phyloP scores from a whole-genome alignment of 2,113 vertebrate genomes.

The Podarcis raffonei region DNA sequence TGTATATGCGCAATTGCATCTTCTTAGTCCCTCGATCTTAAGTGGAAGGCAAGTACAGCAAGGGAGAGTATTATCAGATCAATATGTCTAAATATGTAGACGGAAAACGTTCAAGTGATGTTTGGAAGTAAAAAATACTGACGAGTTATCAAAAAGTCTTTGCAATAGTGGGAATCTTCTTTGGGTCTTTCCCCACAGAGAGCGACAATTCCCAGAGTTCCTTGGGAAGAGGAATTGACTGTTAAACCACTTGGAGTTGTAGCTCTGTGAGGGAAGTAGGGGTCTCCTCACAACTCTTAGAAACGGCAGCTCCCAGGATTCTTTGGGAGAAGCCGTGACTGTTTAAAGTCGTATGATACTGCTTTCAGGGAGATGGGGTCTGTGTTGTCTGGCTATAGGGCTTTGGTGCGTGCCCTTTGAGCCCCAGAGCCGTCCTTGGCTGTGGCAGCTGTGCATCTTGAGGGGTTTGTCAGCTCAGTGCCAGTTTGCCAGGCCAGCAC shows the following conservation, averaged over 20 bases:
- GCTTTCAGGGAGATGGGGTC: background rate
- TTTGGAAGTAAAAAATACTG: background rate
- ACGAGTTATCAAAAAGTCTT: background rate
- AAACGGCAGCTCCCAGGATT: too few relatives aligned
- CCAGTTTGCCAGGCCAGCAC: background rate
- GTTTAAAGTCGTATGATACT: too few relatives aligned
- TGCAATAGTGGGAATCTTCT: background rate
- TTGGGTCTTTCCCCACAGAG: background rate
- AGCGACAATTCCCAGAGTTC: too few relatives aligned
- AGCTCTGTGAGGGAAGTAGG: too few relatives aligned
- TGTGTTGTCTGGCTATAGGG: background rate
- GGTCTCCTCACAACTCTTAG: too few relatives aligned
- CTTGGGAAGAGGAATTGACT: too few relatives aligned
- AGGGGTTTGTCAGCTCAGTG: constrained; percentile 8
- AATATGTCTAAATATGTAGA: background rate
- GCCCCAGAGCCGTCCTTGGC: background rate
- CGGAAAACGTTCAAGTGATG: background rate
- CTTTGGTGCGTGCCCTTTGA: background rate
- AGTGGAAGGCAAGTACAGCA: background rate
- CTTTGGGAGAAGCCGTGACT: too few relatives aligned
- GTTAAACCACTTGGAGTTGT: too few relatives aligned
- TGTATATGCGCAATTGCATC: background rate
- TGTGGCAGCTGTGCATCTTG: background rate
- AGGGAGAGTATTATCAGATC: background rate
- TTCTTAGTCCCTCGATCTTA: background rate